phyloP scores from a whole-genome alignment of 35 echinoderm and acorn worm species.

The Lytechinus pictus region DNA sequence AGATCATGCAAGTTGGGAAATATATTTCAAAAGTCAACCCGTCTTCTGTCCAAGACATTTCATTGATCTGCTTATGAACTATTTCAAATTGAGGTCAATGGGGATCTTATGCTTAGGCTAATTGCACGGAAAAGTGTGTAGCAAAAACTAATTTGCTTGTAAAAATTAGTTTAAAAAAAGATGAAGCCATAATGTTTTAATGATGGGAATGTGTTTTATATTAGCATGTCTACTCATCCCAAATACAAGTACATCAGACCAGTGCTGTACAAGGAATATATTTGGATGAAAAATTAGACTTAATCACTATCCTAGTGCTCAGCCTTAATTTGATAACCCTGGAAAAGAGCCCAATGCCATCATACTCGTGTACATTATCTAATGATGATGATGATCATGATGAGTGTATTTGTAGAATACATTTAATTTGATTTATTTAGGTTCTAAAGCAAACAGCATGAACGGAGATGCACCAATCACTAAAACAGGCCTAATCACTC shows the following conservation, averaged over 20 bases:
- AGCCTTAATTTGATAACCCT: neutral
- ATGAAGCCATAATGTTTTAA: too few species aligned
- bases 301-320: neutral
- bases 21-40: neutral
- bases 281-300: neutral
- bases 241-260: neutral
- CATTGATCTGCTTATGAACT: neutral
- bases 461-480: neutral
- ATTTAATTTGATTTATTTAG: neutral
- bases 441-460: neutral
- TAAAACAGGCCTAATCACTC: neutral
- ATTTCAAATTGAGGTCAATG: neutral
- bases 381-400: neutral
- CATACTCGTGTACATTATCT: neutral
- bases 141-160: too few species aligned
- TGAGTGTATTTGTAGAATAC: neutral
- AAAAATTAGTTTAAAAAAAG: too few species aligned
- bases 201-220: too few species aligned
- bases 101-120: neutral
- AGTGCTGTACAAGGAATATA: neutral
- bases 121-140: too few species aligned
- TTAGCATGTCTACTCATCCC: neutral
- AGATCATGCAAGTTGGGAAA: neutral
- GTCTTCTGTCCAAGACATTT: neutral
- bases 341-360: neutral